Evolutionary conservation across 2,113 vertebrate species (phyloP), one percentile per base, ranked within the genome.

Genomic region (Mustela nigripes): DNA sequence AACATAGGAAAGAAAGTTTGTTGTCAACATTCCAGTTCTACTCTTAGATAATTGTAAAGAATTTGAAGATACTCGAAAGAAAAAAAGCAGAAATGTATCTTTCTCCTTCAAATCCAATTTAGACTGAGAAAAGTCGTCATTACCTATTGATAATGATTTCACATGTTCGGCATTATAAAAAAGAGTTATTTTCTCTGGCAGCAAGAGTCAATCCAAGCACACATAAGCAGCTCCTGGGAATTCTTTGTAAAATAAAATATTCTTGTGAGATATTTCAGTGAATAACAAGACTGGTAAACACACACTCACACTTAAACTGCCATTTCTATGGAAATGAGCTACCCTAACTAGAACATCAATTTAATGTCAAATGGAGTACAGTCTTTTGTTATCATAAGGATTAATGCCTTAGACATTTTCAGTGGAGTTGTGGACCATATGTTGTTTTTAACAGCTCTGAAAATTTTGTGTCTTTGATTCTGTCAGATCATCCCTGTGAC

Each of bases 71-170:
- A 97, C 71, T 91, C 82, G 36, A 93, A 85, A 58, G 85, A 95
- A 91, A 94, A 87, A 71, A 92, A 33, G 96, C 2, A 91, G 22
- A 96, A 50, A 87, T 95, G 89, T 97, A 89, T 90, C 16, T 93
- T 95, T 96, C 11, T 74, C 97, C 97, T 98, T 98, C 93, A 91
- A 93, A 95, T 97, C 82, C 88, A 88, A 21, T 67, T 98, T 39
- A 67, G 63, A 31, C 74, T 33, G 65, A 93, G 31, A 93, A 93
- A 89, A 48, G 94, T 65, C 19, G 26, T 98, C 80, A 73, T 97
- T 96, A 93, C 73, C 85, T 95, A 81, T 7, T 96, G 73, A 63
- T 96, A 93, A 89, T 73, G 88, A 97, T 89, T 97, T 93, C 83
- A 98, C 97, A 86, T 45, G n/a, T 78, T 93, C 97, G 2, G n/a